Evolutionary conservation across 2,113 vertebrate genomes (phyloP), one percentile per base, ranked within the genome.

Genomic region (Pelusios castaneus): DNA sequence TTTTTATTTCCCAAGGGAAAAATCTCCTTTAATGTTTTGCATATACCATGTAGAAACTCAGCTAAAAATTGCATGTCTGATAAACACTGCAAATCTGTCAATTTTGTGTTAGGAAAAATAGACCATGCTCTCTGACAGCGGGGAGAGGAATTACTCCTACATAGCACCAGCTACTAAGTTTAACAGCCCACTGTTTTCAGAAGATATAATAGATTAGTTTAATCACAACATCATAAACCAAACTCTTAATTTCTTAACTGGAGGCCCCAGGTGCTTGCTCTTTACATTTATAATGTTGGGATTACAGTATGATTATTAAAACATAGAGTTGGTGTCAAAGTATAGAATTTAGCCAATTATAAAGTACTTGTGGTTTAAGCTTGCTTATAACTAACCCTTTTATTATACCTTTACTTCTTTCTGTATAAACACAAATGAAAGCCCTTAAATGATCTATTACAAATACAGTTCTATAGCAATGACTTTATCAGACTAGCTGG

Each of bases 191-290:
- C 67, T 90, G 81, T 78, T 56, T 67, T 81, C 92, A 92, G 91
- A 93, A 95, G 80, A 90, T 85, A 85, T 79, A 95, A 95, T 34
- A 14, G 25, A 81, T 73, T 45, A 52, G 60, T 93, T 97, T 89
- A 96, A 96, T 60, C 88, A 94, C 75, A 34, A 80, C 45, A 76
- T 88, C 95, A 52, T 84, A 97, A 96, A 95, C 89, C 34, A 93
- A 94, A 91, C 73, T 91, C 90, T 93, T 92, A 95, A 95, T 90
- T 92, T 91, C 89, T 90, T 96, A 92, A 96, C 96, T 97, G 93
- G 51, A 91, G 55, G 78, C 79, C 78, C 43, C 21, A 82, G 82
- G 75, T 87, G 84, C 80, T 93, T 91, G 38, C 38, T 94, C 51
- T 85, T 95, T 93, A 85, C 89, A 95, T 80, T 90, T 88, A 47